These are phyloP conservation scores for Sialis lutaria DNA, from an alignment of 2,888 invertebrate genomes.

Conservation along the genomic window DNA sequence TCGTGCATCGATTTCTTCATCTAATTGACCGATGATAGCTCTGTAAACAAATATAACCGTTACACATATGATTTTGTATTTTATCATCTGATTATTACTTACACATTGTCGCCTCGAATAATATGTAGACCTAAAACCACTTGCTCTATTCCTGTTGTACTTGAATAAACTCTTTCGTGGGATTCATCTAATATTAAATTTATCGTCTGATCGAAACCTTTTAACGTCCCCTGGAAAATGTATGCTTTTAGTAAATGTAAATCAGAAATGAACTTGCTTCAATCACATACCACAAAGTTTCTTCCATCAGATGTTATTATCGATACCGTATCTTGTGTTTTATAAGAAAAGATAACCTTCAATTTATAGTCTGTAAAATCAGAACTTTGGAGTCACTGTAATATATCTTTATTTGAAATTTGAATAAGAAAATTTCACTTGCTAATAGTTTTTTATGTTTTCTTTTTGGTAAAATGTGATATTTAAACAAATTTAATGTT, in stretches of 20 bases:
- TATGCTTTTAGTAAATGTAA: constrained; percentile 3
- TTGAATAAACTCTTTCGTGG: constrained; percentile 94
- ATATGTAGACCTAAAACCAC: constrained; percentile 95
- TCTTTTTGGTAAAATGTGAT: neutral
- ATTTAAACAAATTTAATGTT: neutral
- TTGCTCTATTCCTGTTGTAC: constrained; percentile 79
- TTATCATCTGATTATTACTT: constrained; percentile 21
- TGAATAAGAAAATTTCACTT: neutral
- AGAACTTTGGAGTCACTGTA: neutral
- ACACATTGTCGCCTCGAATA: constrained; percentile 95
- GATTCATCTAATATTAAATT: constrained; percentile 96
- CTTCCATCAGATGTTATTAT: constrained; percentile 93
- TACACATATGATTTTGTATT: neutral
- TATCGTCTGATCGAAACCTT: constrained; percentile 99
- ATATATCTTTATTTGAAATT: neutral
- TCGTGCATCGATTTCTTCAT: constrained; percentile 67
- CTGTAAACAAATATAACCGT: constrained; percentile 22
- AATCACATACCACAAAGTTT: constrained; percentile 64
- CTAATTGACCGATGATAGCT: constrained; percentile 69
- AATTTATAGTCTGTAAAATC: no score
- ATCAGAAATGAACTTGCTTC: neutral
- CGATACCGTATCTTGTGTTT: constrained; percentile 57
- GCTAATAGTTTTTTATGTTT: neutral
- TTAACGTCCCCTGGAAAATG: constrained; percentile 65
- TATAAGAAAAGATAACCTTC: constrained; percentile 9